Conservation (phyloP, 64 coral and sea anemone genomes). For the Stichodactyla mertensii region DNA sequence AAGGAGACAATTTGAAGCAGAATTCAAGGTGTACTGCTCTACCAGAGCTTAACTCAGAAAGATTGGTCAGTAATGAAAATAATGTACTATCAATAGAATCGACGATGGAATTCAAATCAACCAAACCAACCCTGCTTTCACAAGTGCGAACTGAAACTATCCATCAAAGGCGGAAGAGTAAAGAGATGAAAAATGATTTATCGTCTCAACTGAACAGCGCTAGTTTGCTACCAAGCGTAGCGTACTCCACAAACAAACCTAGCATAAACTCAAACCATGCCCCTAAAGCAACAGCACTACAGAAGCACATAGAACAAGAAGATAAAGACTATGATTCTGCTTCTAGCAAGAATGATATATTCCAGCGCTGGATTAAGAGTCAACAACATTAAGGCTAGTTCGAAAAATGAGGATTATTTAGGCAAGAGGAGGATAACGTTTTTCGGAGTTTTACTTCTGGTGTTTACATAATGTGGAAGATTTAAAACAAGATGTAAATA, state of each 20-base stretch:
- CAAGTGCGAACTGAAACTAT: not conserved
- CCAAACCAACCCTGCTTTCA: not conserved
- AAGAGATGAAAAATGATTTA: not conserved
- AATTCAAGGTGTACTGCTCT: not conserved
- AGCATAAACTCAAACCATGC: not conserved
- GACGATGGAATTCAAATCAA: not conserved
- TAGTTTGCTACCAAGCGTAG: not conserved
- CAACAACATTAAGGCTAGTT: not conserved
- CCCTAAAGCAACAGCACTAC: not conserved
- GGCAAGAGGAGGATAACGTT: no score
- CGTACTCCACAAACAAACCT: not conserved
- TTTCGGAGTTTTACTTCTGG: not conserved
- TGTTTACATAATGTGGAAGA: not conserved
- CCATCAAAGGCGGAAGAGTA: not conserved
- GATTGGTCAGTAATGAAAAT: not conserved
- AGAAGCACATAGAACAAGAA: constrained; percentile 9
- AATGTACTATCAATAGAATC: not conserved
- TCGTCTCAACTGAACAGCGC: not conserved
- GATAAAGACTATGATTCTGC: not conserved
- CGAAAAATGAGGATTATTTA: not conserved
- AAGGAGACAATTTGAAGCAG: not conserved
- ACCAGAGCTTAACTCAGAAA: not conserved
- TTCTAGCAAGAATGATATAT: not conserved
- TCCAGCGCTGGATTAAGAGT: not conserved
- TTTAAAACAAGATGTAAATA: not conserved